Base-by-base conservation (phyloP, 2,797 vertebrate genomes). In the Pseudochirops corinnae region DNA sequence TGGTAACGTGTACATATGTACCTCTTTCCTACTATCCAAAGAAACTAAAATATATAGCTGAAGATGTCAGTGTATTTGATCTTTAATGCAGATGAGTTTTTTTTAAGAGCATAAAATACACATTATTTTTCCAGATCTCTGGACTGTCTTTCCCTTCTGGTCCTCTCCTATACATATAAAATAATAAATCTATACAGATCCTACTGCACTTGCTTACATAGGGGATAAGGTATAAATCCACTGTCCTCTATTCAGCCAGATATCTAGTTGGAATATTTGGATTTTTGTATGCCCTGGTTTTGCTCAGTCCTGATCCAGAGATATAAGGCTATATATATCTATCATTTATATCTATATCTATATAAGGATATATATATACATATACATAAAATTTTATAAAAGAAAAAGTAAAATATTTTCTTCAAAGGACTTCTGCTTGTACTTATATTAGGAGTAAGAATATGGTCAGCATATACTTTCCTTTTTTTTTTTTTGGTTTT, bases 401-500 rank as follows among this genome's bases (percentile, higher is more conserved):
- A 94, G 31, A 26, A 92, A 96, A 95, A 28, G 55, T 46, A 53
- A 94, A 58, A n/a, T 16, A 92, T 92, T 95, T 94, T 94, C 82
- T 94, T 95, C 39, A 92, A 94, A 94, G 90, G n/a, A 33, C 93
- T 74, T 92, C 82, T 90, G 90, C 93, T 94, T 92, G 92, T 11
- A 52, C 74, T 96, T 94, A 82, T 16, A 46, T 39, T 33, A 29
- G 58, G 33, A 29, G 26, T 52, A 96, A 56, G 1, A 95, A 28
- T 56, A 94, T 7, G 53, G 62, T 62, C 24, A 94, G 93, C 93
- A 91, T 93, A 92, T 55, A 67, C 56, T 94, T 97, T 96, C 94
- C 67, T 52, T 52, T 52, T 52, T 52, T 52, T 52, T 52, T 52
- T 52, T 52, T 52, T 52, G 4, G 52, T 52, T 52, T 52, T 52